Base-by-base conservation (phyloP, 2,797 vertebrate genomes). In the Salarias fasciatus region DNA sequence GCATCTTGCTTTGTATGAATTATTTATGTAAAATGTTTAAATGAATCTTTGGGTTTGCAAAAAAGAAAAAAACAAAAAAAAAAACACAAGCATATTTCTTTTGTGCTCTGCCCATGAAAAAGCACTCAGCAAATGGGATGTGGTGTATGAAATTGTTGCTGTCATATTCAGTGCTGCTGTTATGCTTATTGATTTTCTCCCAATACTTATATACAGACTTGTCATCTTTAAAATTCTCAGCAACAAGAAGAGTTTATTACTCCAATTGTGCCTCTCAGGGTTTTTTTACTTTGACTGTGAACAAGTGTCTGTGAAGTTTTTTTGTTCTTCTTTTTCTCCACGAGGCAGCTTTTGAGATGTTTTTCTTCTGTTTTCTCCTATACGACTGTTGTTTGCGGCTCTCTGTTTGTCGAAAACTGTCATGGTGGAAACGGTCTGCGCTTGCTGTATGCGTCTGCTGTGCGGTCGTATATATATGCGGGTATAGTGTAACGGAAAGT, bases 21-120 rank as follows among this genome's bases (percentile, higher is more conserved):
- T 86, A 91, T 91, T 90, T 77, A 89, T 88, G 83, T 67, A 67
- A 77, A 85, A 83, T 75, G 87, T 88, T 88, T 72, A 80, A 87
- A 86, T 86, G 73, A 88, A 88, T 86, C 66, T 79, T 57, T 53
- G 53, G 30, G 28, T 83, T 89, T 87, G 63, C 54, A 57, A 74
- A 87, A 88, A 89, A 88, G 68, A 82, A 91, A 89, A 88, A 68
- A 82, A 91, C 76, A 78, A n/a, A n/a, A 24, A 24, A 24, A 24
- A 24, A n/a, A n/a, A 24, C 24, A 24, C 24, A 24, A 18, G 24
- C 3, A 24, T 77, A 79, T 89, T 86, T 86, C 50, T 81, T 88
- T 84, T 86, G 72, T 84, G 78, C 69, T 74, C 52, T 63, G 62
- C 58, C 63, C 37, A 48, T 80, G 71, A 75, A 83, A 85, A 81